Evolutionary conservation across 2,888 invertebrate genomes (phyloP), one percentile per base, ranked within the genome.

Genomic region (Mechanitis mazaeus): DNA sequence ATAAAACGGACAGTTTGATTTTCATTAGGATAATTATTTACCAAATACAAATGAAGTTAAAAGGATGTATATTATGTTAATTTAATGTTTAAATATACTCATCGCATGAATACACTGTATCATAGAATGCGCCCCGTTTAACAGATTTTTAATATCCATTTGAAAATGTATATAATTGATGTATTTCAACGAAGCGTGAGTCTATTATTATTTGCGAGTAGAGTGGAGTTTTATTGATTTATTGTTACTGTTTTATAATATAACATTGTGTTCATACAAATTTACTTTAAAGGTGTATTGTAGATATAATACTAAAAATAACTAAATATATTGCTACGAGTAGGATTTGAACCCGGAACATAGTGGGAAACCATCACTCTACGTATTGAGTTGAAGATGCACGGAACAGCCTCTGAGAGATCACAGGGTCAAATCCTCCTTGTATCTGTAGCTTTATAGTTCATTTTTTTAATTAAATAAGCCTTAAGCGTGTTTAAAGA

Each of bases 121-220:
- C 50, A 54, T 45, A 56, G 54, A 33, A 42, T 31, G 20, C 28
- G 33, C 54, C 42, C 54, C 53, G 59, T 59, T 63, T 9, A 56
- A 63, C 62, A 59, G 50, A 47, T 61, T 61, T 58, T 58, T 55
- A 53, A 58, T 58, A 58, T 45, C 45, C 33, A 55, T 57, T 61
- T 54, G 54, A 53, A 58, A 58, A 54, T 54, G 50, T 55, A 33
- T 59, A 58, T 58, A 55, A 58, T 61, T 55, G 42, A 45, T 55
- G 55, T 42, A 54, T 61, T 57, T 61, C 45, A 61, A 57, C 47
- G 47, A 57, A 33, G 33, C 31, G 38, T 38, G 20, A 58, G 45
- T 58, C 54, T 58, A 31, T 54, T 50, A 54, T 54, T 28, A 54
- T 54, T 58, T 54, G 45, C 33, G 54, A 54, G 45, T 28, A 33